Percentiles rank a stretch among this genome's conserved stretches.
Evolutionary conservation across 2,113 vertebrate genomes (phyloP).

Genomic region (Nannospalax galili): DNA sequence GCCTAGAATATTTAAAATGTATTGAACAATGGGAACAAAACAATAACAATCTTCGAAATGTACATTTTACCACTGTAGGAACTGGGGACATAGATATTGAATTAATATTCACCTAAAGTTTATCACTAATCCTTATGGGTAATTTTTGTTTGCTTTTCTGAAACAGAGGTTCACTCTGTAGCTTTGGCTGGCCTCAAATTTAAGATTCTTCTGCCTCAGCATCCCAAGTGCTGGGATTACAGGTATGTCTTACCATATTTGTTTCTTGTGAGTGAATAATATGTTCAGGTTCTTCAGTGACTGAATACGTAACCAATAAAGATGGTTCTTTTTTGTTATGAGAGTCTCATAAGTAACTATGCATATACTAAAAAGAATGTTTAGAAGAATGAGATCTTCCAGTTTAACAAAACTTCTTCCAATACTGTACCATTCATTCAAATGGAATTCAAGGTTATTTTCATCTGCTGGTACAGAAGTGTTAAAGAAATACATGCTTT

Average conservation of each 20-base stretch:
- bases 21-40: neutral
- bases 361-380: neutral
- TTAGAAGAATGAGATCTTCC: neutral
- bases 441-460: constrained; percentile 8
- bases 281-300: constrained; percentile 18
- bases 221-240: neutral
- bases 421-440: neutral
- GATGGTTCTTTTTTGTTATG: neutral
- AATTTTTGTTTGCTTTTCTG: neutral
- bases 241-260: neutral
- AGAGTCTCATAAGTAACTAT: constrained; percentile 22
- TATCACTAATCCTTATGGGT: neutral
- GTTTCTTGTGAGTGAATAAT: constrained; percentile 19
- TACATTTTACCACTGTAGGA: neutral
- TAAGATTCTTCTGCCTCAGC: neutral
- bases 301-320: neutral
- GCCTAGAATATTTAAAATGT: constrained; percentile 17
- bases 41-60: neutral
- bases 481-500: neutral
- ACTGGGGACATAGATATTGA: constrained; percentile 12
- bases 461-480: neutral
- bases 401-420: constrained; percentile 44
- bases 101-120: constrained; percentile 38
- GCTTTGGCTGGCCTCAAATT: neutral
- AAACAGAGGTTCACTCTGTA: neutral